A percentile compares a stretch with the other conserved stretches of the same genome.
These are phyloP conservation scores for Anabacerthia variegaticeps DNA, from an alignment of 2,797 vertebrate species.

Conservation along the genomic window DNA sequence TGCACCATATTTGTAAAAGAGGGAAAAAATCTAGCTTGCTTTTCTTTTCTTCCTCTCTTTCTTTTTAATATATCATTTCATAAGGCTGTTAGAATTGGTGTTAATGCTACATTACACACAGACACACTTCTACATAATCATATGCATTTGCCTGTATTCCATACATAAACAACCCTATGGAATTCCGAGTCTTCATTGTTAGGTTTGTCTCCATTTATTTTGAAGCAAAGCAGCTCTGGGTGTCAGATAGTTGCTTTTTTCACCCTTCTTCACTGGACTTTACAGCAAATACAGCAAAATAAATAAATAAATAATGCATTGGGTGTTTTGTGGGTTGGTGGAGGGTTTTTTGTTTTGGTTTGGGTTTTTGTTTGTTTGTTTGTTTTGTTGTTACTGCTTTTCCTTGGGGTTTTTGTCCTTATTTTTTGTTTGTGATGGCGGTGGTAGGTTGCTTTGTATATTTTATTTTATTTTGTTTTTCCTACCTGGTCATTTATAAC, in stretches of 20 bases:
- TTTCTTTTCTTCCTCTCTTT: conserved; percentile 55
- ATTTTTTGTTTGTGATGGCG: not conserved
- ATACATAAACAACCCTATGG: conserved; percentile 65
- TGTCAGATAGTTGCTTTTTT: not conserved
- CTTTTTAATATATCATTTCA: conserved; percentile 50
- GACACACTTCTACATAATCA: conserved; percentile 65
- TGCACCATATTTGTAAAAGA: conserved; percentile 72
- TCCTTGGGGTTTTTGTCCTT: not conserved
- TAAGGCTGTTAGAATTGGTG: conserved; percentile 65
- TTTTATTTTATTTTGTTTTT: not conserved
- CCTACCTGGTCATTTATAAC: not conserved
- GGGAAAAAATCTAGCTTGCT: conserved; percentile 62
- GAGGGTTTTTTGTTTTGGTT: not conserved
- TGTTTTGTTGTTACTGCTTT: not conserved
- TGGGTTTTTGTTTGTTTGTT: not conserved
- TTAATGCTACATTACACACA: conserved; percentile 67
- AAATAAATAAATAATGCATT: not conserved
- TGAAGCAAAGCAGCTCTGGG: conserved; percentile 31
- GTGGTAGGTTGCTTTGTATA: not conserved
- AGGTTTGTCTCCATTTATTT: conserved; percentile 52
- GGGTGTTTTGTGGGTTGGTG: not conserved
- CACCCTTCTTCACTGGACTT: not conserved
- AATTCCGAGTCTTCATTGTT: conserved; percentile 38
- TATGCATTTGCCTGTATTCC: conserved; percentile 49
- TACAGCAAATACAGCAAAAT: not conserved